Evolutionary conservation across 2,888 invertebrate genomes (phyloP).

Genomic region (Acrobasis suavella): DNA sequence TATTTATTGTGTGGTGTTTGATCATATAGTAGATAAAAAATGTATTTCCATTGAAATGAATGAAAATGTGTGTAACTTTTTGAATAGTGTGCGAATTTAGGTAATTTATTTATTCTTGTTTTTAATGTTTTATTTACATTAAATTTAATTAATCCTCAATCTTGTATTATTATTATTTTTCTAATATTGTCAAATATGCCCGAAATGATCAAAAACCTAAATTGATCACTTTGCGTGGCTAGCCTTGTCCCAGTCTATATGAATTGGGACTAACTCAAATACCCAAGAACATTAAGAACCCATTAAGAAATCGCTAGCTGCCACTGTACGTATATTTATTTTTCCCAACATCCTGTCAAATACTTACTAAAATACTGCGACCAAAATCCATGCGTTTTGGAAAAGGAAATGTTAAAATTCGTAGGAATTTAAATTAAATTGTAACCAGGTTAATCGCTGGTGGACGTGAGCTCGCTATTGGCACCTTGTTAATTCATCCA

Average conservation of each 20-base stretch:
- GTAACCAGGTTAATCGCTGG: conserved; percentile 1
- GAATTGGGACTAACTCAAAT: too few species aligned
- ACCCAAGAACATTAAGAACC: too few species aligned
- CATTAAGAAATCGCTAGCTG: too few species aligned
- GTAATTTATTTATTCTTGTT: conserved; percentile 12
- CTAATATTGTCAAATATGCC: too few species aligned
- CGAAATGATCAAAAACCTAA: too few species aligned
- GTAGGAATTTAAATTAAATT: neutral
- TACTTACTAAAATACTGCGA: neutral
- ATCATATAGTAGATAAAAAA: neutral
- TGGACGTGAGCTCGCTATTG: neutral
- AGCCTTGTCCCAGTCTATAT: too few species aligned
- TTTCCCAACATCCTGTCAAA: neutral
- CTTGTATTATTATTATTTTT: neutral
- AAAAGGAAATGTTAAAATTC: conserved; percentile 6
- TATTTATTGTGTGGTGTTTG: neutral
- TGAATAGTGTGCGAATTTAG: conserved; percentile 4
- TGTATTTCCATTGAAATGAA: neutral
- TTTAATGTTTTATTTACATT: conserved; percentile 1
- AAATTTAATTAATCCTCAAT: neutral
- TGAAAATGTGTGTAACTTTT: conserved; percentile 2
- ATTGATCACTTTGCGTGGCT: too few species aligned
- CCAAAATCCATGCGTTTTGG: neutral
- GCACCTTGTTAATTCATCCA: conserved; percentile 15
- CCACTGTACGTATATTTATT: too few species aligned